Conservation (phyloP, 2,888 invertebrate genomes). For the Torymus aiolomorphi region DNA sequence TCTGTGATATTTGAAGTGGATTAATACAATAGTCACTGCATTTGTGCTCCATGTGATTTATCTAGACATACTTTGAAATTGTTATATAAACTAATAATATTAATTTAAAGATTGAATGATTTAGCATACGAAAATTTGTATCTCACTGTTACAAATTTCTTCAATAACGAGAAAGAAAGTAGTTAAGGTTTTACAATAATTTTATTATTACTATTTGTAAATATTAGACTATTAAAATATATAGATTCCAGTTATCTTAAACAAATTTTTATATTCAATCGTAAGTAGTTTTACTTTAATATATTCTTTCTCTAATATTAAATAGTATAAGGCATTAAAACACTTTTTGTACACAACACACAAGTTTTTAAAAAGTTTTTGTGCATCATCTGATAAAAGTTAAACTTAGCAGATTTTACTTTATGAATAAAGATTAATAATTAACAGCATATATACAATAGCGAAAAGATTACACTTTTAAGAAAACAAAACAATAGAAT, state of each 20-base stretch:
- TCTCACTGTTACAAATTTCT: slow-evolving; percentile 9
- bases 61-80: slow-evolving; percentile 9
- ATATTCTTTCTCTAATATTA: slow-evolving; percentile 35
- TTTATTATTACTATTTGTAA: background rate
- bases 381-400: background rate
- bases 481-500: slow-evolving; percentile 7
- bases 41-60: slow-evolving; percentile 14
- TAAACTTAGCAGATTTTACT: too few relatives aligned
- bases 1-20: slow-evolving; percentile 20
- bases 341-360: slow-evolving; percentile 11
- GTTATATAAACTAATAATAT: slow-evolving; percentile 23
- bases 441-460: slow-evolving; percentile 13
- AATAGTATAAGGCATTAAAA: slow-evolving; percentile 28
- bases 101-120: slow-evolving; percentile 28
- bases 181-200: slow-evolving; percentile 15
- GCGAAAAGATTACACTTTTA: slow-evolving; percentile 10
- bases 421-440: slow-evolving; percentile 18
- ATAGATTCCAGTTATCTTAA: too few relatives aligned
- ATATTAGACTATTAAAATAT: too few relatives aligned
- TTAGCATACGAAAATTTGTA: slow-evolving; percentile 25
- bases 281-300: background rate
- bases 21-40: slow-evolving; percentile 29
- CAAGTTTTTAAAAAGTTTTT: background rate
- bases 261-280: too few relatives aligned
- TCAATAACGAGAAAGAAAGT: slow-evolving; percentile 32